A percentile compares a stretch with the other conserved stretches of the same genome.
Conservation (phyloP, 1,140 invertebrate species). For the Drosophila lini region DNA sequence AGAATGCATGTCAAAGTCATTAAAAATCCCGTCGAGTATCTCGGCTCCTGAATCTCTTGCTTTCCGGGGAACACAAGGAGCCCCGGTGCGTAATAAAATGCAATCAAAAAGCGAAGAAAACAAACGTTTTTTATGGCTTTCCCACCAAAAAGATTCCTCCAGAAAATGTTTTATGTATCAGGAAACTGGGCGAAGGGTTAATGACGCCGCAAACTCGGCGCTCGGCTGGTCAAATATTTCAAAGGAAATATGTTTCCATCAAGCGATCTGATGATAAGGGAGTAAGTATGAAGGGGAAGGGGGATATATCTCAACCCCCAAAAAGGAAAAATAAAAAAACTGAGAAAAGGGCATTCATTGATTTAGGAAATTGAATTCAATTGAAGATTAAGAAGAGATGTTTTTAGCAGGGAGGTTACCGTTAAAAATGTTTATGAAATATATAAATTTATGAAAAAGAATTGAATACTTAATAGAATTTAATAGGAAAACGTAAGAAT, state of each 20-base stretch:
- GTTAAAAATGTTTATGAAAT: too few species aligned
- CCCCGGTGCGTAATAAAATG: slow-evolving; percentile 46
- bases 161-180: slow-evolving; percentile 66
- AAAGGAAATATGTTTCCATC: slow-evolving; percentile 26
- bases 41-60: slow-evolving; percentile 44
- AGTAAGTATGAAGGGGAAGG: not conserved
- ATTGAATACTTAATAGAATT: not conserved
- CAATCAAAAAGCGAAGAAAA: slow-evolving; percentile 60
- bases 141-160: slow-evolving; percentile 53
- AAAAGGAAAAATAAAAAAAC: not conserved
- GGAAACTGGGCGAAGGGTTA: slow-evolving; percentile 64
- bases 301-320: not conserved
- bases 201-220: slow-evolving; percentile 38
- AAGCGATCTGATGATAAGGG: slow-evolving; percentile 24
- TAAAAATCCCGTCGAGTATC: slow-evolving; percentile 51
- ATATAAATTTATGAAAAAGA: too few species aligned
- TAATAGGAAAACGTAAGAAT: not conserved
- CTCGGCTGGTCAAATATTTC: slow-evolving; percentile 28
- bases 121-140: slow-evolving; percentile 55
- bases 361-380: slow-evolving; percentile 12
- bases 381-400: not conserved
- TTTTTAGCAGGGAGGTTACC: too few species aligned
- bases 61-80: slow-evolving; percentile 57
- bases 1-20: slow-evolving; percentile 74
- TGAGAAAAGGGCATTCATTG: not conserved